phyloP scores from a whole-genome alignment of 2,888 invertebrate genomes.

The Agonopterix subpropinquella region DNA sequence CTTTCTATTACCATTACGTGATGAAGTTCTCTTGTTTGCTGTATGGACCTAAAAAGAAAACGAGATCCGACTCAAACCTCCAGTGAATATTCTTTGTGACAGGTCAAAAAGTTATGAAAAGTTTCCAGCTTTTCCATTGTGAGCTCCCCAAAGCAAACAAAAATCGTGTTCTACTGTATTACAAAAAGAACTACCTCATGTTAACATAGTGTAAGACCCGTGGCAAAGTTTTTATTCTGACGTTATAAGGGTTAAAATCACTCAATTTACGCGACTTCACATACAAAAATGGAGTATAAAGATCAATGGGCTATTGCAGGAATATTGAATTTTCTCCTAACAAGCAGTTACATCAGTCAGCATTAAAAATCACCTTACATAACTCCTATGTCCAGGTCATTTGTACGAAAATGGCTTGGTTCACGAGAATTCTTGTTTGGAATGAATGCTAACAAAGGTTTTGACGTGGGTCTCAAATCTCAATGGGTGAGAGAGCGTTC shows the following conservation, averaged over 20 bases:
- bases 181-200: not conserved
- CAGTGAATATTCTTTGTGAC: too few species aligned
- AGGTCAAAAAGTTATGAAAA: not conserved
- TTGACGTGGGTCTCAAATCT: slow-evolving; percentile 40
- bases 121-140: not conserved
- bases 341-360: slow-evolving; percentile 14
- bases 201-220: too few species aligned
- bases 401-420: too few species aligned
- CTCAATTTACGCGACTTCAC: slow-evolving; percentile 15
- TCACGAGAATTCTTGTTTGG: too few species aligned
- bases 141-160: not conserved
- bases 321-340: slow-evolving; percentile 47
- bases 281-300: slow-evolving; percentile 31
- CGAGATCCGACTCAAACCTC: too few species aligned
- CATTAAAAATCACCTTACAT: too few species aligned
- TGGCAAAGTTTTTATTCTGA: too few species aligned
- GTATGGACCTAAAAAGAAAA: too few species aligned
- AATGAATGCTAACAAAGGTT: slow-evolving; percentile 34
- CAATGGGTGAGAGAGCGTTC: slow-evolving; percentile 22
- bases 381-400: too few species aligned
- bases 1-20: too few species aligned
- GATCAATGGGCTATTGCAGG: slow-evolving; percentile 38
- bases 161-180: not conserved
- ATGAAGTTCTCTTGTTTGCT: too few species aligned
- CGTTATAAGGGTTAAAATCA: too few species aligned